Conservation (phyloP, 2,113 vertebrate genomes). For the Sinocyclocheilus maitianheensis region DNA sequence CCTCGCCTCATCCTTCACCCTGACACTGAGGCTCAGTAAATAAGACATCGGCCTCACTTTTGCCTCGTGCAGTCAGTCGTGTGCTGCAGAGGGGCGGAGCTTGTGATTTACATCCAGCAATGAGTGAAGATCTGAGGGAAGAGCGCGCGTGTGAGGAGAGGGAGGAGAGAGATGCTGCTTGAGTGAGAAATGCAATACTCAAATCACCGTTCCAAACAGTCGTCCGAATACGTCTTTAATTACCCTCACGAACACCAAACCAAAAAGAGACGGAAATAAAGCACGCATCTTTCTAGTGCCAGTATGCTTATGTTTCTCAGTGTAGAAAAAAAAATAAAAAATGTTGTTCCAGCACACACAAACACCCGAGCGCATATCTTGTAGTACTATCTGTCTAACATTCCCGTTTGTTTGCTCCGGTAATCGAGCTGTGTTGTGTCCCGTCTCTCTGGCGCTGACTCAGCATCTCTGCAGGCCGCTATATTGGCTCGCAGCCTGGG, state of each 20-base stretch:
- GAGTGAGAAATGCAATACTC: background rate
- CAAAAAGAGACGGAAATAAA: too few relatives aligned
- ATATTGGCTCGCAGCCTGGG: background rate
- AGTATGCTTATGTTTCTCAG: background rate
- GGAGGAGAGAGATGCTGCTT: conserved; percentile 7
- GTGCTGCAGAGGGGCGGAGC: conserved; percentile 41
- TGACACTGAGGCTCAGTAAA: too few relatives aligned
- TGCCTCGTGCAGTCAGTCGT: background rate
- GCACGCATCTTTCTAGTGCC: too few relatives aligned
- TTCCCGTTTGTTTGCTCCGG: background rate
- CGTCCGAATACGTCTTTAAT: background rate
- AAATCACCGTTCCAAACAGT: background rate
- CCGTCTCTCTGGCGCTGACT: conserved; percentile 7
- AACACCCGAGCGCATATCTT: background rate
- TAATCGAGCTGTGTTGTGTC: conserved; percentile 15
- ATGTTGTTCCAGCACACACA: background rate
- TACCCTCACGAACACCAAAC: too few relatives aligned
- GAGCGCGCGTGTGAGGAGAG: background rate
- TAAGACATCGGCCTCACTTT: too few relatives aligned
- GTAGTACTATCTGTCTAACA: background rate
- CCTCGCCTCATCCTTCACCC: too few relatives aligned
- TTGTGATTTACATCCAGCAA: background rate
- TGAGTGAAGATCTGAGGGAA: background rate
- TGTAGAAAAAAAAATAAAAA: too few relatives aligned
- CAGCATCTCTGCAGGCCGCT: conserved; percentile 5